Conservation (phyloP, 2,888 invertebrate species). For the Trichogramma dendrolimi region DNA sequence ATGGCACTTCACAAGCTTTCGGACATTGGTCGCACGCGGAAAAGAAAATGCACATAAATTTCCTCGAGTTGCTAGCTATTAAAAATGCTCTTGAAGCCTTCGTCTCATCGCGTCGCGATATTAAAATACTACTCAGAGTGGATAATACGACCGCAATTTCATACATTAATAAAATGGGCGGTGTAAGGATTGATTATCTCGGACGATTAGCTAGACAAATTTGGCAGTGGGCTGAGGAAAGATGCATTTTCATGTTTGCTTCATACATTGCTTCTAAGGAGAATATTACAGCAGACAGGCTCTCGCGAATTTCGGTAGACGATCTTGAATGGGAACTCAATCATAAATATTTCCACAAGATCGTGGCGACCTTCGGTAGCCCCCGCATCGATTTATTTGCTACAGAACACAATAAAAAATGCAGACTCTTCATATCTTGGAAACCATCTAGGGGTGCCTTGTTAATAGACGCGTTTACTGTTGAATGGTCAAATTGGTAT, state of each 20-base stretch:
- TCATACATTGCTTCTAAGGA: conserved; percentile 16
- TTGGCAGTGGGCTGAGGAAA: conserved; percentile 20
- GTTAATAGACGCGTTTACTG: conserved; percentile 20
- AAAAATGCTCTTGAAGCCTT: background rate
- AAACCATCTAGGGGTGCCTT: conserved; percentile 11
- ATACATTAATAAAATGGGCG: conserved; percentile 17
- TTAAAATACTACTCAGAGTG: conserved; percentile 12
- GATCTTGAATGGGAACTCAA: conserved; percentile 24
- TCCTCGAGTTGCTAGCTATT: conserved; percentile 5
- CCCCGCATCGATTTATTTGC: conserved; percentile 25
- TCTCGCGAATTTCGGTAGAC: conserved; percentile 11
- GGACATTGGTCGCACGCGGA: background rate
- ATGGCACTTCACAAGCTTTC: background rate
- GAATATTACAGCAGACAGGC: conserved; percentile 9
- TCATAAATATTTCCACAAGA: background rate
- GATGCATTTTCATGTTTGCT: conserved; percentile 14
- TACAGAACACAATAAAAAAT: conserved; percentile 16
- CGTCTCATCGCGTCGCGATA: background rate
- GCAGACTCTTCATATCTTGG: conserved; percentile 22
- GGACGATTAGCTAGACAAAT: conserved; percentile 13
- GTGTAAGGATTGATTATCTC: conserved; percentile 16
- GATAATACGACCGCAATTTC: conserved; percentile 21
- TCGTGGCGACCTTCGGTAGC: conserved; percentile 10
- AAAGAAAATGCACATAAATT: conserved; percentile 2
- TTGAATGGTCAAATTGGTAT: conserved; percentile 12